A percentile compares a stretch with the other conserved stretches of the same genome.
phyloP scores from a whole-genome alignment of 2,113 vertebrate species.

The Sardina pilchardus region DNA sequence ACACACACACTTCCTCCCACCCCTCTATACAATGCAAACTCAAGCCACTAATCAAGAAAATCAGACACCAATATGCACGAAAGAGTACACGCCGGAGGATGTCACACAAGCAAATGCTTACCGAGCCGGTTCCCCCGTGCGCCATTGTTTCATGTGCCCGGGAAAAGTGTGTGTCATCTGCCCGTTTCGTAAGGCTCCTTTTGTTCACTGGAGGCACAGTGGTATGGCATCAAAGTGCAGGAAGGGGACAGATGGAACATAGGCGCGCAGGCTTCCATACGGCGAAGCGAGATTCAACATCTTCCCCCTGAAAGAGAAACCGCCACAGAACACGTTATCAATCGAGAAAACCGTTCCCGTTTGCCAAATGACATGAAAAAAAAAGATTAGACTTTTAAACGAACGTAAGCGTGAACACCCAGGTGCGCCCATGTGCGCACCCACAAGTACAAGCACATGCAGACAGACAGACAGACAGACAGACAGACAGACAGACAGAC shows the following conservation, averaged over 20 bases:
- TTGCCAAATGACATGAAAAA: neutral
- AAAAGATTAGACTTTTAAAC: neutral
- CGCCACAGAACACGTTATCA: neutral
- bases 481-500: conserved; percentile 19
- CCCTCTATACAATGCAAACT: neutral
- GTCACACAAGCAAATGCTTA: neutral
- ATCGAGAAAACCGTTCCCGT: neutral
- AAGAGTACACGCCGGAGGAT: neutral
- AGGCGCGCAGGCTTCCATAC: neutral
- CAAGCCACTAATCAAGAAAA: neutral
- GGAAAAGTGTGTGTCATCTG: neutral
- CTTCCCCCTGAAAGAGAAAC: neutral
- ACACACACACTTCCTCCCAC: no score
- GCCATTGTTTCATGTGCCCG: neutral
- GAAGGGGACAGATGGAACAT: neutral
- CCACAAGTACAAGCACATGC: neutral
- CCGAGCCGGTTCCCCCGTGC: neutral
- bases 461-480: conserved; percentile 4
- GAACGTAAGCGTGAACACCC: conserved; percentile 11
- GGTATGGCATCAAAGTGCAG: neutral
- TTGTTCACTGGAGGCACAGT: neutral
- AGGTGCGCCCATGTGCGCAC: neutral
- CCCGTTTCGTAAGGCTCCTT: neutral
- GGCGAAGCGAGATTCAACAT: neutral
- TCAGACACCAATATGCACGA: neutral